A percentile compares a stretch with the other conserved stretches of the same genome.
Evolutionary conservation across 1,140 invertebrate genomes (phyloP).

Genomic region (Maconellicoccus hirsutus): DNA sequence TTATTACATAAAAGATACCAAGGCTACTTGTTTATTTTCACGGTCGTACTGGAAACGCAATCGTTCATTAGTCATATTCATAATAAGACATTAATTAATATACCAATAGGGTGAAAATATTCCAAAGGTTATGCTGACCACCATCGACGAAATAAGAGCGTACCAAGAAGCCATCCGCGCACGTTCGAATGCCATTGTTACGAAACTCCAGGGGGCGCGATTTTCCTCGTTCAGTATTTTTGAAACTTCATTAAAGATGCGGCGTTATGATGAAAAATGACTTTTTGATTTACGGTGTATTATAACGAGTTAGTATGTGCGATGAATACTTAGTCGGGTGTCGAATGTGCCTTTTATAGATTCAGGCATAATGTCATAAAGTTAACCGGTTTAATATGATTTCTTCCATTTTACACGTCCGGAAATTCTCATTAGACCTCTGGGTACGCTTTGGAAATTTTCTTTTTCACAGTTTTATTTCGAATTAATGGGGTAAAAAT

Average conservation of each 20-base stretch:
- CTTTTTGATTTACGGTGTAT: constrained; percentile 14
- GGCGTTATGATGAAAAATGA: constrained; percentile 14
- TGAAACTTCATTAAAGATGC: neutral
- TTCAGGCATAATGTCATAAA: constrained; percentile 1
- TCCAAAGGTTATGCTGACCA: too few relatives aligned
- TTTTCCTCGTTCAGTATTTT: neutral
- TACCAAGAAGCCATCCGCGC: too few relatives aligned
- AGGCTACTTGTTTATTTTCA: too few relatives aligned
- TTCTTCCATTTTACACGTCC: neutral
- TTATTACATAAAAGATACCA: too few relatives aligned
- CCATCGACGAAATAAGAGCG: too few relatives aligned
- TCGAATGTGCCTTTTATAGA: constrained; percentile 2
- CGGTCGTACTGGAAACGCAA: too few relatives aligned
- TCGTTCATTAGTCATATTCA: too few relatives aligned
- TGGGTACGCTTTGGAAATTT: neutral
- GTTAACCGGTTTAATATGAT: neutral
- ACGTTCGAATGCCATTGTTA: neutral
- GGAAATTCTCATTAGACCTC: constrained; percentile 1
- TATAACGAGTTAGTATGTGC: neutral
- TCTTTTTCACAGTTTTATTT: neutral
- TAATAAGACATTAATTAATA: too few relatives aligned
- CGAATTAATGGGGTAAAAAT: too few relatives aligned
- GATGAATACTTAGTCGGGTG: constrained; percentile 11
- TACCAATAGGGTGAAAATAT: too few relatives aligned
- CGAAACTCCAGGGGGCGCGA: neutral